phyloP scores from a whole-genome alignment of 1,140 invertebrate genomes.

The Solenopsis invicta region DNA sequence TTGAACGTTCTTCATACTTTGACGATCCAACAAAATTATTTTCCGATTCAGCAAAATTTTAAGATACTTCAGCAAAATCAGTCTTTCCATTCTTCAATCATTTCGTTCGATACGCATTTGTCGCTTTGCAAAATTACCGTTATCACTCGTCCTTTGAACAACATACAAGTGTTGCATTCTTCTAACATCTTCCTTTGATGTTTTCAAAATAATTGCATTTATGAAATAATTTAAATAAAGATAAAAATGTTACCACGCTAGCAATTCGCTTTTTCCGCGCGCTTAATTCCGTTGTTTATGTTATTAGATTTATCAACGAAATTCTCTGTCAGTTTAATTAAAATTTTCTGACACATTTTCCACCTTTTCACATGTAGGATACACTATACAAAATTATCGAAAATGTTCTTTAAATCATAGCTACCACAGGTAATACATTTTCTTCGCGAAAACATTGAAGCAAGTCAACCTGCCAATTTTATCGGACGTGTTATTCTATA shows the following conservation, averaged over 20 bases:
- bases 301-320: background rate
- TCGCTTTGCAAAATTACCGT: background rate
- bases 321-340: background rate
- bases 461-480: background rate
- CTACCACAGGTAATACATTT: background rate
- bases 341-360: background rate
- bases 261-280: background rate
- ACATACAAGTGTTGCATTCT: background rate
- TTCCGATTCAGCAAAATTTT: too few relatives aligned
- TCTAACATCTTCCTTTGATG: background rate
- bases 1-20: too few relatives aligned
- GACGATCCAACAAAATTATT: too few relatives aligned
- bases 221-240: background rate
- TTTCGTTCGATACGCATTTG: background rate
- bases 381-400: background rate
- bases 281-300: background rate
- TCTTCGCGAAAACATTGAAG: background rate
- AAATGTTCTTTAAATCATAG: slow-evolving; percentile 3
- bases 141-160: background rate
- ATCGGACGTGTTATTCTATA: background rate
- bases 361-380: background rate
- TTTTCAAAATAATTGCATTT: slow-evolving; percentile 11
- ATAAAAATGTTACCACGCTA: background rate
- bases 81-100: background rate
- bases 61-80: too few relatives aligned